Base-by-base conservation (phyloP, 2,888 invertebrate genomes). In the Cerastis rubricosa region DNA sequence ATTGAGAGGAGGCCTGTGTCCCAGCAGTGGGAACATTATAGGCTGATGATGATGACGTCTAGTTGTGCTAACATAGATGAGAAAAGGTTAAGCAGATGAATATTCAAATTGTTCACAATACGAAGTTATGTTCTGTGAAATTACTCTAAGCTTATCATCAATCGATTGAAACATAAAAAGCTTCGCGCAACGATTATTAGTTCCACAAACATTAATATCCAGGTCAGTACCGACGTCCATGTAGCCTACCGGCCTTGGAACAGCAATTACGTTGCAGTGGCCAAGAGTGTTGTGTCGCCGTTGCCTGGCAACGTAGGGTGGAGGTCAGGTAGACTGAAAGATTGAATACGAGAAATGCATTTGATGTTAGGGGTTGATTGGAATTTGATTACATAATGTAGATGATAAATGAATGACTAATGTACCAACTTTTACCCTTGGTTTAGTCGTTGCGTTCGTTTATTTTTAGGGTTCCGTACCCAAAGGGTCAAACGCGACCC, bases 161-260 rank as follows among this genome's bases (percentile, higher is more conserved):
- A 64, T 64, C 43, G 64, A 67, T 67, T 68, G 54, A 22, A 14
- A 35, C 72, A 72, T 80, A 51, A 74, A 80, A 74, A 57, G 49
- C 22, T 7, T 57, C 19, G 57, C 64, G 74, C 76, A 0, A 51
- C 49, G 57, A 85, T 71, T 72, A 85, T 72, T 85, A 83, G 78
- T 74, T 85, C 68, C 45, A 85, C 86, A 83, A 85, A 78, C 86
- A 83, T 81, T 77, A 72, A 45, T 85, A 83, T 19, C 61, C 83
- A 83, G 86, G 86, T 83, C 86, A 85, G 68, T 83, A 83, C 61
- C 78, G 73, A 51, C 19, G 71, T 74, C 80, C 63, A 51, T 51
- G 57, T 25, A 22, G 14, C 54, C 4, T n/a, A 64, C n/a, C 64
- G 83, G 71, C 83, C 83, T 83, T 85, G 83, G 83, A 22, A 17